phyloP scores from a whole-genome alignment of 2,113 vertebrate species.

The Heterotis niloticus region DNA sequence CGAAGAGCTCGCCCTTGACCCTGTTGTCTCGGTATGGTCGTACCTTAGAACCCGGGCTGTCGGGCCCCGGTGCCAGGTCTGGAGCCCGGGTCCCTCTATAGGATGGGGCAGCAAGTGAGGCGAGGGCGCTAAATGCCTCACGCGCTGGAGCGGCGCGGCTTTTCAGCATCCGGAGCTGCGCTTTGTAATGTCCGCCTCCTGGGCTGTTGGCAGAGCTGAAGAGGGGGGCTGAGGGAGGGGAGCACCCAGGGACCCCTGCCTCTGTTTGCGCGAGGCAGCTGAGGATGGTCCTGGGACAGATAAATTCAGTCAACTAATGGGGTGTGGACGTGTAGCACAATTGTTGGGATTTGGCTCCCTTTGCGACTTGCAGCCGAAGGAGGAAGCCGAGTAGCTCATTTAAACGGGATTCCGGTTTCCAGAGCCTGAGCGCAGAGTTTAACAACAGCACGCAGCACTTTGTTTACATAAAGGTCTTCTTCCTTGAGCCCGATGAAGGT shows the following conservation, averaged over 20 bases:
- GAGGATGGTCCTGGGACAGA: constrained; percentile 55
- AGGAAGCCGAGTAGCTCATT: background rate
- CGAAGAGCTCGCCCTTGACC: constrained; percentile 26
- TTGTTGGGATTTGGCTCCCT: constrained; percentile 38
- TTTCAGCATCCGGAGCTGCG: constrained; percentile 62
- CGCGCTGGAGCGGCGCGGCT: constrained; percentile 66
- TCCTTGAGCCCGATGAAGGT: too few species aligned
- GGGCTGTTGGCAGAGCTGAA: constrained; percentile 34
- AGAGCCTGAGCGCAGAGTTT: background rate
- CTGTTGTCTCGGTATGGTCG: background rate
- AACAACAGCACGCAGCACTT: background rate
- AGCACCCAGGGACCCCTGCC: constrained; percentile 46
- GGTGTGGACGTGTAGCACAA: constrained; percentile 40
- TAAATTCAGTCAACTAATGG: constrained; percentile 51
- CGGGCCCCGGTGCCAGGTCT: background rate
- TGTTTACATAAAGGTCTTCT: background rate
- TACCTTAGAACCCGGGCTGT: constrained; percentile 42
- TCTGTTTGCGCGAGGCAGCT: constrained; percentile 54
- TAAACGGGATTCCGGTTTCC: background rate
- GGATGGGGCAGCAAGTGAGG: constrained; percentile 54
- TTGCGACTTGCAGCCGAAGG: background rate
- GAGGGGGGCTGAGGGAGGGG: constrained; percentile 47
- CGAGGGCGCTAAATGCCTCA: constrained; percentile 56
- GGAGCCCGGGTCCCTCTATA: too few species aligned
- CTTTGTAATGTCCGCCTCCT: too few species aligned